Percentiles rank a stretch among this genome's conserved stretches.
phyloP scores from a whole-genome alignment of 1,140 invertebrate species.

The Ectropis grisescens region DNA sequence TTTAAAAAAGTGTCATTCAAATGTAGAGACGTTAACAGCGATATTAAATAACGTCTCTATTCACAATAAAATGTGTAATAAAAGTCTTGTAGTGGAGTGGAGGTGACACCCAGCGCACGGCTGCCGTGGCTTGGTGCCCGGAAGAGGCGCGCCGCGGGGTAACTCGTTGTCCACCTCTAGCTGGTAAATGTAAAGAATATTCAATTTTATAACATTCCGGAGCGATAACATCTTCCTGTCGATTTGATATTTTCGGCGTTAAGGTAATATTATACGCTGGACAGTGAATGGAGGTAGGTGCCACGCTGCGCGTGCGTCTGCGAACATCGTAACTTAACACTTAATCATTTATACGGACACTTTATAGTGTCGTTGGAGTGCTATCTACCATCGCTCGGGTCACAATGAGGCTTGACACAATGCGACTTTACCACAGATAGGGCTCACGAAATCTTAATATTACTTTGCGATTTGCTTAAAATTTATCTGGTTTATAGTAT shows the following conservation, averaged over 20 bases:
- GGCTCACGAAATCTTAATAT: too few species aligned
- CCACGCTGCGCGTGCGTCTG: conserved; percentile 47
- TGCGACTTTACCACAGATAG: not conserved
- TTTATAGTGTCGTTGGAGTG: conserved; percentile 32
- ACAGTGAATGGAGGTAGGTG: conserved; percentile 43
- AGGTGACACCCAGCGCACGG: conserved; percentile 14
- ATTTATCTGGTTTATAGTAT: too few species aligned
- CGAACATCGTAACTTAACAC: conserved; percentile 58
- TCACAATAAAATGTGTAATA: conserved; percentile 50
- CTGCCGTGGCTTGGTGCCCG: too few species aligned
- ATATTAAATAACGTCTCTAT: conserved; percentile 68
- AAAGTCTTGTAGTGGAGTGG: conserved; percentile 23
- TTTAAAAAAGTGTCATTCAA: conserved; percentile 25
- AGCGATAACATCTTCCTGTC: conserved; percentile 58
- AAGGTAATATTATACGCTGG: conserved; percentile 52
- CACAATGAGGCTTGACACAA: too few species aligned
- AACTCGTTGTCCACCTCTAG: conserved; percentile 25
- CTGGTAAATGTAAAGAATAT: conserved; percentile 57
- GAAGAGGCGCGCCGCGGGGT: conserved; percentile 43
- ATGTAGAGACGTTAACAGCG: conserved; percentile 54
- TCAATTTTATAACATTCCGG: conserved; percentile 66
- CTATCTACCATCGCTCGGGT: conserved; percentile 1
- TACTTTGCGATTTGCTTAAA: too few species aligned
- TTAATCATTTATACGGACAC: conserved; percentile 59
- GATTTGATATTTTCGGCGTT: conserved; percentile 67